Percentiles rank a stretch among this genome's conserved stretches.
phyloP scores from a whole-genome alignment of 1,140 invertebrate species.

The Drosophila subobscura region DNA sequence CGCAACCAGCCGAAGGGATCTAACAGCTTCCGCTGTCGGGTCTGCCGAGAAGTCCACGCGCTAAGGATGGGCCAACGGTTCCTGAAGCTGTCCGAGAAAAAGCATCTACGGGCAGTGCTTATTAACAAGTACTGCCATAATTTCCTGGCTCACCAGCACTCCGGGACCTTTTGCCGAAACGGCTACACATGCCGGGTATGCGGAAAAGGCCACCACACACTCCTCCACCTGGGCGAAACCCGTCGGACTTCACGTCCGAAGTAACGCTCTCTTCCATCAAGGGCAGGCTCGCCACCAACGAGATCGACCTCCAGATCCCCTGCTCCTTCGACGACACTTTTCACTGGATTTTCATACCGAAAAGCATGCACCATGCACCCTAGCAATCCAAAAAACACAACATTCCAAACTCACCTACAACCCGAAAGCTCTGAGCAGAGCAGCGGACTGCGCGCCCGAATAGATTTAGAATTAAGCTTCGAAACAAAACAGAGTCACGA shows the following conservation, averaged over 20 bases:
- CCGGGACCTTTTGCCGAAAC: not conserved
- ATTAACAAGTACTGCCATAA: constrained; percentile 1
- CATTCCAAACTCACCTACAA: too few species aligned
- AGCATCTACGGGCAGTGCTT: not conserved
- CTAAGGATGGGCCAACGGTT: not conserved
- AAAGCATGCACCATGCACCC: too few species aligned
- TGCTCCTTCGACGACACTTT: not conserved
- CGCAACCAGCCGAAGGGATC: too few species aligned
- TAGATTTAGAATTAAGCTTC: too few species aligned
- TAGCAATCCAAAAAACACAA: too few species aligned
- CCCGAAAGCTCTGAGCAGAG: too few species aligned
- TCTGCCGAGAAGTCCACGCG: not conserved
- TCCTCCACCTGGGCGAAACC: not conserved
- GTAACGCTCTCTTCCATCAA: not conserved
- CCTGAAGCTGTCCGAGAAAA: not conserved
- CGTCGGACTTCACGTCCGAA: not conserved
- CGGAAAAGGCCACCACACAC: not conserved
- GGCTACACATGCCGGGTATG: not conserved
- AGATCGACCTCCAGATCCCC: not conserved
- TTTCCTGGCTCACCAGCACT: not conserved
- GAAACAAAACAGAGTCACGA: too few species aligned
- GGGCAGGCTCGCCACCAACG: not conserved
- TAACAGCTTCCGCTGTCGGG: not conserved
- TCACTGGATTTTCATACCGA: too few species aligned
- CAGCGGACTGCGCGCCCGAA: too few species aligned